Percentiles rank a stretch among this genome's conserved stretches.
These are phyloP conservation scores for Merluccius polli DNA, from an alignment of 2,797 vertebrate species.

Conservation along the genomic window DNA sequence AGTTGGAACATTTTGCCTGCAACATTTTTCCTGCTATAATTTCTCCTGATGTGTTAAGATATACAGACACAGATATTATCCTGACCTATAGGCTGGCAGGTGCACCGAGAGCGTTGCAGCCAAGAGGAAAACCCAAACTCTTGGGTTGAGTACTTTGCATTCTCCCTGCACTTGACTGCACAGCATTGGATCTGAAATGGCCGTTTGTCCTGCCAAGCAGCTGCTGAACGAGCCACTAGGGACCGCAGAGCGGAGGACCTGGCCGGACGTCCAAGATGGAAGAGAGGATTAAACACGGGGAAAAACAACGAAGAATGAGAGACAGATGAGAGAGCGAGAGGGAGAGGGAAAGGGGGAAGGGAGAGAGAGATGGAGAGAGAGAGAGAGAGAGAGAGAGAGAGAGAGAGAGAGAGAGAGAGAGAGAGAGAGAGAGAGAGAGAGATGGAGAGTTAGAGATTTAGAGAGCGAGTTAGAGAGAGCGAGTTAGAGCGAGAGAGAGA, in stretches of 20 bases:
- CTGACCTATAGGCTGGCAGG: neutral
- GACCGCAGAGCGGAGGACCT: conserved; percentile 17
- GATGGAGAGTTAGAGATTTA: conserved; percentile 19
- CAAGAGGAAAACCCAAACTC: neutral
- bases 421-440: neutral
- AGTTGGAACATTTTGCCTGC: neutral
- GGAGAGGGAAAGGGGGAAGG: neutral
- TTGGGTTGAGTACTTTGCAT: neutral
- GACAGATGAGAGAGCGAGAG: neutral
- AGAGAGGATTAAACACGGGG: conserved; percentile 43
- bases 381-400: conserved; percentile 15
- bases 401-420: conserved; percentile 27
- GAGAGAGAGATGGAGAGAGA: conserved; percentile 14
- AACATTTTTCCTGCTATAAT: neutral
- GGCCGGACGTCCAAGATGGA: conserved; percentile 36
- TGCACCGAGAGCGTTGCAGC: neutral
- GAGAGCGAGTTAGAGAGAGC: no score
- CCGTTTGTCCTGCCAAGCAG: conserved; percentile 59
- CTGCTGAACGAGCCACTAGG: conserved; percentile 52
- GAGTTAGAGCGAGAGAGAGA: neutral
- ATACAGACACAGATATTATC: neutral
- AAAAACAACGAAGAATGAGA: neutral
- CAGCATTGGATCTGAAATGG: conserved; percentile 37
- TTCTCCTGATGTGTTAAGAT: neutral
- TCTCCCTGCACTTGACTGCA: conserved; percentile 47